These are phyloP conservation scores for Agrypnia vestita DNA, from an alignment of 1,140 invertebrate genomes.

Conservation along the genomic window DNA sequence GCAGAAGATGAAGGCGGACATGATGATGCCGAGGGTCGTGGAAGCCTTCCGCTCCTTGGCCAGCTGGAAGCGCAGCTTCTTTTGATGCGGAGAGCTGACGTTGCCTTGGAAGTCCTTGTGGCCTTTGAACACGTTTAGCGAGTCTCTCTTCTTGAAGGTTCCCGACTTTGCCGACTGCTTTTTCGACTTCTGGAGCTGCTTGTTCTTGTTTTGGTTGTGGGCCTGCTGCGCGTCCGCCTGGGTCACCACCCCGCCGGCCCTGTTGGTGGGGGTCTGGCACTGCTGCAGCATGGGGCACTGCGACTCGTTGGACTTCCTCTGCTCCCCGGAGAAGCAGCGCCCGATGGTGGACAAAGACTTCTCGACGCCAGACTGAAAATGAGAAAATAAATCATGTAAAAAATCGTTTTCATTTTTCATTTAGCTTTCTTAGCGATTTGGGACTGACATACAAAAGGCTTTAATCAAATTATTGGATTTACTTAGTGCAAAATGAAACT, in stretches of 20 bases:
- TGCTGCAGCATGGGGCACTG: slow-evolving; percentile 81
- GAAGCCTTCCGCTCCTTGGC: slow-evolving; percentile 95
- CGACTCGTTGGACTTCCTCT: slow-evolving; percentile 81
- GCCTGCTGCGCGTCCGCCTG: slow-evolving; percentile 65
- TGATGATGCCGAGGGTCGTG: slow-evolving; percentile 96
- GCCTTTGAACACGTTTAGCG: slow-evolving; percentile 70
- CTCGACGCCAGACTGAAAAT: slow-evolving; percentile 80
- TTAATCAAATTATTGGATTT: too few species aligned
- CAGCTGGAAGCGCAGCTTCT: slow-evolving; percentile 85
- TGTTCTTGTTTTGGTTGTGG: slow-evolving; percentile 62
- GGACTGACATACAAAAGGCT: too few species aligned
- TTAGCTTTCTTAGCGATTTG: too few species aligned
- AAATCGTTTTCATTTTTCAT: too few species aligned
- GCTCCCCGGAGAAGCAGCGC: slow-evolving; percentile 76
- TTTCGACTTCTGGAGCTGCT: slow-evolving; percentile 63
- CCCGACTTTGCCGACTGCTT: slow-evolving; percentile 65
- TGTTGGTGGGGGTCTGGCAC: slow-evolving; percentile 67
- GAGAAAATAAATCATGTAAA: slow-evolving; percentile 55
- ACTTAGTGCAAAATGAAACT: too few species aligned
- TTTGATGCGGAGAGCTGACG: slow-evolving; percentile 76
- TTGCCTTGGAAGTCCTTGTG: slow-evolving; percentile 68
- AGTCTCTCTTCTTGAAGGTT: slow-evolving; percentile 69
- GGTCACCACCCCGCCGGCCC: slow-evolving; percentile 65
- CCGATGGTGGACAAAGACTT: slow-evolving; percentile 72
- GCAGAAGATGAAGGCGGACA: slow-evolving; percentile 96